Percentiles rank a stretch among this genome's conserved stretches.
Conservation (phyloP, 2,113 vertebrate genomes). For the Pelodiscus sinensis region DNA sequence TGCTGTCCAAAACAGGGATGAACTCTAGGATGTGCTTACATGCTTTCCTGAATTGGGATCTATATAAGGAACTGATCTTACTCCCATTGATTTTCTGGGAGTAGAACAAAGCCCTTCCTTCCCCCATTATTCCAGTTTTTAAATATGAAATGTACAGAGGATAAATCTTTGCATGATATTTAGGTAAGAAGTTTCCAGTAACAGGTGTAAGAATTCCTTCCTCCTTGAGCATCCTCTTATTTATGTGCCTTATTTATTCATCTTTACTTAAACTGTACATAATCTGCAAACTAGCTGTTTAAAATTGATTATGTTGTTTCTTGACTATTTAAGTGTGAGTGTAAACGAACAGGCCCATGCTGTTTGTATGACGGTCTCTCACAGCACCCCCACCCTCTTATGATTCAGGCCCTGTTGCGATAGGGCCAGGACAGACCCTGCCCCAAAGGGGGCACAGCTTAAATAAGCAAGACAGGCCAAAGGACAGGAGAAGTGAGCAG, state of each 20-base stretch:
- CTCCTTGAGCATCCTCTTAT: neutral
- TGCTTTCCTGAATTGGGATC: neutral
- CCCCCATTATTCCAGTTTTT: neutral
- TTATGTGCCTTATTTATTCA: neutral
- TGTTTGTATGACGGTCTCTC: neutral
- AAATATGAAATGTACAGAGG: neutral
- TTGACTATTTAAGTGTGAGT: neutral
- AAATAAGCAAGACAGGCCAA: neutral
- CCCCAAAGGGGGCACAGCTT: neutral
- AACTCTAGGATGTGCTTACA: neutral
- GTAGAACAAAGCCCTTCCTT: neutral
- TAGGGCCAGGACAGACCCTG: neutral
- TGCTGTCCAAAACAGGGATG: neutral
- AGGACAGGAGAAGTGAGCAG: neutral
- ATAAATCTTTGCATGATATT: neutral
- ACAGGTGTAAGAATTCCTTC: neutral
- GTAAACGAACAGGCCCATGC: fast-evolving
- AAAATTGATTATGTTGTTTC: neutral
- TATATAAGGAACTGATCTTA: neutral
- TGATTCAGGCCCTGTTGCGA: neutral
- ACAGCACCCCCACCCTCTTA: neutral
- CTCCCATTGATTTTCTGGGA: neutral
- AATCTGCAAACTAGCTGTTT: neutral
- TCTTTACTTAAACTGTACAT: neutral
- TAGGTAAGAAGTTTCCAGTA: neutral